Base-by-base conservation (phyloP, 2,888 invertebrate species). In the Vanessa cardui region DNA sequence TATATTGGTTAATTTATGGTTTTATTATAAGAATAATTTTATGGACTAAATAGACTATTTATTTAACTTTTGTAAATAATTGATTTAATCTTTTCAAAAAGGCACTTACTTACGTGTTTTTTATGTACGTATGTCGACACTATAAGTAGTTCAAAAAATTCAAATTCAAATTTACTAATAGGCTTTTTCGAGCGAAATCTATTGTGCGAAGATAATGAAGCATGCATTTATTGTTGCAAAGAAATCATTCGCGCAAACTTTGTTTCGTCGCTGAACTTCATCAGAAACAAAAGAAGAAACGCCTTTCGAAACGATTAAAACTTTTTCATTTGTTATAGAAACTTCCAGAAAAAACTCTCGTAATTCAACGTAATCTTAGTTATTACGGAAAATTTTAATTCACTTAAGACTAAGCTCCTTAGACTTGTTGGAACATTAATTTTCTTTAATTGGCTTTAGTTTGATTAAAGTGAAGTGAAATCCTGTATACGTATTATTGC, bases 201-300 rank as follows among this genome's bases (percentile, higher is more conserved):
- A 50, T 52, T 59, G 50, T 64, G 50, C 50, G 18, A 44, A 46
- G 52, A 65, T 60, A 60, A 60, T 60, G 21, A 54, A 33, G 20
- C 58, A 60, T 65, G 44, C 45, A 64, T 59, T 60, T 65, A 56
- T 56, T 31, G 60, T 54, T 66, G 46, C n/a, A 47, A 66, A 61
- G 46, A 66, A 66, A 60, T 60, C 46, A 54, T 60, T 33, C 46
- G 26, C 52, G 60, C 50, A 60, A 65, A 60, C 46, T 64, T 49
- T n/a, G 46, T 59, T 64, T 65, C 50, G 47, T 64, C 45, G 54
- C 18, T 12, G 18, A 56, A 56, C n/a, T 56, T 56, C 56, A 39
- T 39, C 18, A 39, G n/a, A 56, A 18, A 56, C 39, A 56, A 56
- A 56, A 56, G 56, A 39, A 39, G 9, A 39, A 56, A 39, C 39